A percentile compares a stretch with the other conserved stretches of the same genome.
These are phyloP conservation scores for Gambusia affinis DNA, from an alignment of 2,113 vertebrate genomes.

Conservation along the genomic window DNA sequence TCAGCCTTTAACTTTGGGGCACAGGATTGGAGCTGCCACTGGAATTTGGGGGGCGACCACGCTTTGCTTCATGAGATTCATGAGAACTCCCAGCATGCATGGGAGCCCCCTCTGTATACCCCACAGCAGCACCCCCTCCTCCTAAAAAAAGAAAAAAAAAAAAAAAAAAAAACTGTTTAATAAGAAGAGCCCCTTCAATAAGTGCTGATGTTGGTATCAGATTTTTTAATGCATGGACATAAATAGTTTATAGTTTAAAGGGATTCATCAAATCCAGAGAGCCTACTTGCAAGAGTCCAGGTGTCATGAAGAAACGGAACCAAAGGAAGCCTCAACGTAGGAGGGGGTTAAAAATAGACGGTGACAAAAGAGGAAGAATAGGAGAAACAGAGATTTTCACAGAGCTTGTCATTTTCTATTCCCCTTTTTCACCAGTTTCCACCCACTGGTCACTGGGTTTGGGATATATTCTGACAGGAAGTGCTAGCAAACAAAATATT, in stretches of 20 bases:
- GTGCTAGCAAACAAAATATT: constrained; percentile 65
- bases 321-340: constrained; percentile 45
- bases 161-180: background rate
- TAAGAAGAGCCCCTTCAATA: constrained; percentile 2
- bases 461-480: constrained; percentile 87
- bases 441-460: constrained; percentile 58
- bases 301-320: constrained; percentile 4
- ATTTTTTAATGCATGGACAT: background rate
- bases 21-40: constrained; percentile 26
- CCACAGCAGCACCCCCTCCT: too few relatives aligned
- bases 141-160: background rate
- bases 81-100: constrained; percentile 66
- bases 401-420: constrained; percentile 57
- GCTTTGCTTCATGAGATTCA: constrained; percentile 75
- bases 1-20: constrained; percentile 28
- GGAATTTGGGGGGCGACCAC: constrained; percentile 69
- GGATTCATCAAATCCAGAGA: background rate
- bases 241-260: background rate
- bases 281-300: background rate
- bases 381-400: constrained; percentile 63
- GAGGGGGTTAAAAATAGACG: constrained; percentile 50
- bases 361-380: constrained; percentile 63
- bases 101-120: background rate
- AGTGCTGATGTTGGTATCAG: background rate
- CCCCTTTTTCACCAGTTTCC: constrained; percentile 39